These are phyloP conservation scores for Rutilus rutilus DNA, from an alignment of 2,113 vertebrate species.

Conservation along the genomic window DNA sequence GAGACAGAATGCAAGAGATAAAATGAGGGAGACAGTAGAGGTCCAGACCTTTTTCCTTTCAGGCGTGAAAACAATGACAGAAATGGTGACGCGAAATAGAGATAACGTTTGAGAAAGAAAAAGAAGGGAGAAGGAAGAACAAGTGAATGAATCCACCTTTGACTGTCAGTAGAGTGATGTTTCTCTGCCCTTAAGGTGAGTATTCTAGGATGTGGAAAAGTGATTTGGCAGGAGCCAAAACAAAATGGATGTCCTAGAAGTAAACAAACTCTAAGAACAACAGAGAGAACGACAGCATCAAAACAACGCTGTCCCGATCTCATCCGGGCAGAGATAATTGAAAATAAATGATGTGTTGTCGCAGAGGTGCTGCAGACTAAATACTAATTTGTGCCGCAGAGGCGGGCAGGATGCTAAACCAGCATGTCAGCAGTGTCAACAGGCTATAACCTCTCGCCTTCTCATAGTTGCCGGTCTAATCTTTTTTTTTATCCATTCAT, in stretches of 20 bases:
- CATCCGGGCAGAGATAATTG: conserved; percentile 69
- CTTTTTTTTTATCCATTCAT: conserved; percentile 5
- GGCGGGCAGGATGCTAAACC: conserved; percentile 41
- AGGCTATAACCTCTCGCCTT: conserved; percentile 13
- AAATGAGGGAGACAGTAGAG: conserved; percentile 14
- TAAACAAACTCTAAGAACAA: conserved; percentile 46
- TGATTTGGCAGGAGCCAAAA: conserved; percentile 22
- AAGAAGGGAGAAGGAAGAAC: not conserved
- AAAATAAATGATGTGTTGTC: conserved; percentile 75
- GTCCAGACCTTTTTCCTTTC: conserved; percentile 19
- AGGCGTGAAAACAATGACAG: conserved; percentile 17
- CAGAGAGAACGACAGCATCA: conserved; percentile 51
- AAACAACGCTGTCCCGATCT: conserved; percentile 61
- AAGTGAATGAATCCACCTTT: not conserved
- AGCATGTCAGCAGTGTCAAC: conserved; percentile 30
- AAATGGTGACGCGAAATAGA: conserved; percentile 36
- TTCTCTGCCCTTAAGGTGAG: conserved; percentile 50
- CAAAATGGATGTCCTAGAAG: conserved; percentile 5
- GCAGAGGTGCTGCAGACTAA: conserved; percentile 73
- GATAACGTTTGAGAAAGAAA: not conserved
- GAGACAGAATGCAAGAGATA: conserved; percentile 20
- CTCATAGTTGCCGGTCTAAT: not conserved
- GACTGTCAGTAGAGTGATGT: conserved; percentile 17
- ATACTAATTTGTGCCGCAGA: conserved; percentile 73
- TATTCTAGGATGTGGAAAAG: not conserved